These are phyloP conservation scores for Heteromormyrus szaboi DNA, from an alignment of 2,797 vertebrate genomes.

Conservation along the genomic window DNA sequence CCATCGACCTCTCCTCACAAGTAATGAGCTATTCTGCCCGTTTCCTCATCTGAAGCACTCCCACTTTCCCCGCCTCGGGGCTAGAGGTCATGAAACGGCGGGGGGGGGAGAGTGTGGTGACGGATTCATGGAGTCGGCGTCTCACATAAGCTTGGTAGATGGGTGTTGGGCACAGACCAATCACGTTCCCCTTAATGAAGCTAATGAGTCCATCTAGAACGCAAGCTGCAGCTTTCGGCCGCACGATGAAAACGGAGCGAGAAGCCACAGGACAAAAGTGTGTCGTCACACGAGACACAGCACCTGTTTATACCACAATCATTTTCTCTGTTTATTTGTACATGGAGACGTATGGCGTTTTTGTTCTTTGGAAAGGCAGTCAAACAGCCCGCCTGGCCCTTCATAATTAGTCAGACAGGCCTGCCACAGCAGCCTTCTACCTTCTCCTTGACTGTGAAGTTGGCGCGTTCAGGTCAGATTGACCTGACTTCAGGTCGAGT, in stretches of 20 bases:
- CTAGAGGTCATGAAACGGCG: neutral
- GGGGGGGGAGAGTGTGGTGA: neutral
- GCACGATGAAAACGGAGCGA: neutral
- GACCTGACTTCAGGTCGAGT: neutral
- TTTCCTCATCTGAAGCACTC: neutral
- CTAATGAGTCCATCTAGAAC: neutral
- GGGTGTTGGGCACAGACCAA: slow-evolving; percentile 34
- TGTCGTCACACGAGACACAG: neutral
- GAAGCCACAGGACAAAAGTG: neutral
- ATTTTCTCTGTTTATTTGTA: neutral
- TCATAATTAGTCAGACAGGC: neutral
- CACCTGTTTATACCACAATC: neutral
- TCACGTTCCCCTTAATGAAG: slow-evolving; percentile 33
- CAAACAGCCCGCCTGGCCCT: neutral
- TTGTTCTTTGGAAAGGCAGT: neutral
- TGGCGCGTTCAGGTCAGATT: neutral
- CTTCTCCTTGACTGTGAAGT: neutral
- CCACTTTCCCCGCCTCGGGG: neutral
- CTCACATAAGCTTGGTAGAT: slow-evolving; percentile 10
- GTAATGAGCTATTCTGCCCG: neutral
- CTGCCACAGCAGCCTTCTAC: neutral
- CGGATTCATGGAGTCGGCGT: neutral
- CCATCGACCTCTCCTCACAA: neutral
- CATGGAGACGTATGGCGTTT: neutral
- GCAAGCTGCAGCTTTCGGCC: neutral